A percentile compares a stretch with the other conserved stretches of the same genome.
phyloP scores from a whole-genome alignment of 2,888 invertebrate species.

The Steromphala cineraria region DNA sequence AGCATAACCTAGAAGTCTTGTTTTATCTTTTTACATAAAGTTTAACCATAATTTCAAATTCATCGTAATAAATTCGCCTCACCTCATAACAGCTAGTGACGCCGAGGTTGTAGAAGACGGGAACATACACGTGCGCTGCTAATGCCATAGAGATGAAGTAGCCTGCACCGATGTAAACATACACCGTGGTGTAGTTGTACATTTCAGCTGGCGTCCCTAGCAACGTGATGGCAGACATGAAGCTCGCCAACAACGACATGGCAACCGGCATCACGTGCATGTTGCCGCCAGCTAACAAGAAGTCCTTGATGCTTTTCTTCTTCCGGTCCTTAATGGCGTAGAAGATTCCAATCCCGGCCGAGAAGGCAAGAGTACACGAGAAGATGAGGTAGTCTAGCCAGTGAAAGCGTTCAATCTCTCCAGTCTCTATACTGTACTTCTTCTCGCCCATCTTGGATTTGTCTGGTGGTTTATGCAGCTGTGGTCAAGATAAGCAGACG shows the following conservation, averaged over 20 bases:
- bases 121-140: conserved; percentile 65
- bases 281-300: conserved; percentile 69
- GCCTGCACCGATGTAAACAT: conserved; percentile 63
- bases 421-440: conserved; percentile 59
- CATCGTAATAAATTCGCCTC: conserved; percentile 11
- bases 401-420: conserved; percentile 47
- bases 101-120: conserved; percentile 62
- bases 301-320: conserved; percentile 61
- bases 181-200: conserved; percentile 72
- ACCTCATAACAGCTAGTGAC: conserved; percentile 70
- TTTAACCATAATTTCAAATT: no score
- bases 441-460: conserved; percentile 21
- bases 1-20: no score
- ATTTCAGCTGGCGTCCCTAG: conserved; percentile 73
- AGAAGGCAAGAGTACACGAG: conserved; percentile 58
- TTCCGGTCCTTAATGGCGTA: conserved; percentile 66
- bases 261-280: conserved; percentile 71
- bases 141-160: conserved; percentile 70
- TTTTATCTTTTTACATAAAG: no score
- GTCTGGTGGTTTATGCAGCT: no score
- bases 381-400: conserved; percentile 70
- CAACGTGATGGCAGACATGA: conserved; percentile 74
- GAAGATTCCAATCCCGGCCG: conserved; percentile 68
- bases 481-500: no score
- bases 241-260: conserved; percentile 72